These are phyloP conservation scores for Odontesthes bonariensis DNA, from an alignment of 2,113 vertebrate genomes.

Conservation along the genomic window DNA sequence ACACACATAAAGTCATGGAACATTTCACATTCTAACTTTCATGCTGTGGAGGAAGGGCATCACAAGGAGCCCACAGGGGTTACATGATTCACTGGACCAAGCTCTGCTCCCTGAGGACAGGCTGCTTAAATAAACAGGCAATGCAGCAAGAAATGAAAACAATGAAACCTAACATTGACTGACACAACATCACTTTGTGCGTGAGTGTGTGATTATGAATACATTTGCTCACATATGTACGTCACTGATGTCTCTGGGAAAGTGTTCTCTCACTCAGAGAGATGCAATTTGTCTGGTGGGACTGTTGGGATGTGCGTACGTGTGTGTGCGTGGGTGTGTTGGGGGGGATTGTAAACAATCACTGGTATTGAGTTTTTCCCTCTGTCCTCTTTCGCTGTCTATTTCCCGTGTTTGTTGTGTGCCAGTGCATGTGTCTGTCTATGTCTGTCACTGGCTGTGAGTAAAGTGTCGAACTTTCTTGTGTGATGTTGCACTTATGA, in stretches of 20 bases:
- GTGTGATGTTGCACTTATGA: neutral
- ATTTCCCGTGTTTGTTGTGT: conserved; percentile 53
- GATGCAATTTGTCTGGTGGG: conserved; percentile 73
- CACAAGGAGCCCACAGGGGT: neutral
- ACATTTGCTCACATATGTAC: conserved; percentile 57
- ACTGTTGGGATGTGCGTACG: conserved; percentile 45
- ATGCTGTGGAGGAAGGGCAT: conserved; percentile 17
- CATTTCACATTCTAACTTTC: conserved; percentile 9
- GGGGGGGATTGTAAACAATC: conserved; percentile 68
- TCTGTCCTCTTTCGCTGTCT: conserved; percentile 35
- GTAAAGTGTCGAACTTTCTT: conserved; percentile 37
- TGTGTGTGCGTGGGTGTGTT: conserved; percentile 24
- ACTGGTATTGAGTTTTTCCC: conserved; percentile 59
- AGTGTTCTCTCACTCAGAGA: conserved; percentile 63
- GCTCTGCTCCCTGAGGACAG: conserved; percentile 13
- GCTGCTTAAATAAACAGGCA: conserved; percentile 59
- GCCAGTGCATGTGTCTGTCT: conserved; percentile 55
- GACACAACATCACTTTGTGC: conserved; percentile 37
- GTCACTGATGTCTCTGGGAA: conserved; percentile 82
- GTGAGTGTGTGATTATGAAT: conserved; percentile 29
- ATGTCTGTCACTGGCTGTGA: conserved; percentile 50
- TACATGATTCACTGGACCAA: conserved; percentile 28
- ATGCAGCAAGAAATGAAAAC: conserved; percentile 46
- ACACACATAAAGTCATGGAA: neutral
- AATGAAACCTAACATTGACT: conserved; percentile 47